Evolutionary conservation across 37 sponge, comb jelly and placozoan genomes (phyloP), one percentile per base, ranked within the genome.

Genomic region (Crambe crambe): DNA sequence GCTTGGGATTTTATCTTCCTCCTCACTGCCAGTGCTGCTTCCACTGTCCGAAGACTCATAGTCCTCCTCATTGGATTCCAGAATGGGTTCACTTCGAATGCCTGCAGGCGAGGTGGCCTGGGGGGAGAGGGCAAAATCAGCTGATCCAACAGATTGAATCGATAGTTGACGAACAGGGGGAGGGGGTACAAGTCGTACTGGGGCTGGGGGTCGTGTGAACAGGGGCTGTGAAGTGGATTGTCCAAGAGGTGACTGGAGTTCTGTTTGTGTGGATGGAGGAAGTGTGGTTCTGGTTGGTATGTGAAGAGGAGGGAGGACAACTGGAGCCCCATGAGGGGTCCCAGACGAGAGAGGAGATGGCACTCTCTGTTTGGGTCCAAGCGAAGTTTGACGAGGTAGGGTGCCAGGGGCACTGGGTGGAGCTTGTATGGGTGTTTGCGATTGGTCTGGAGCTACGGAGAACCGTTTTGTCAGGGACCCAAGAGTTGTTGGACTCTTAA

Each of bases 121-220:
- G 31, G 60, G 56, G n/a, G 66, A 56, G 25, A 29, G 29, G 58
- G 36, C 65, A 1, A 73, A 40, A 29, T 72, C 74, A 18, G 42
- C 68, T 10, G 83, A 66, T 0, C 56, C 75, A 2, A 83, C 68
- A 1, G 83, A 75, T 25, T 66, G 66, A 0, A 75, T 57, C 23
- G 76, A 68, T 27, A 74, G 74, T 35, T 63, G 56, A 44, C 76
- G 15, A 41, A 23, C 42, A 26, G 72, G 58, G 17, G 58, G 35
- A 30, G 62, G 64, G 42, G 61, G 65, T 15, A 0, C 8, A 25
- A 42, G 25, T 10, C 23, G n/a, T 32, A 8, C n/a, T 21, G 29
- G 37, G 10, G 69, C 38, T 43, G 47, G 43, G 2, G 26, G 72
- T 2, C 37, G 72, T 23, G 51, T 42, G n/a, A 72, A 72, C 27